Conservation (phyloP, 2,888 invertebrate species). For the Elegia similella region DNA sequence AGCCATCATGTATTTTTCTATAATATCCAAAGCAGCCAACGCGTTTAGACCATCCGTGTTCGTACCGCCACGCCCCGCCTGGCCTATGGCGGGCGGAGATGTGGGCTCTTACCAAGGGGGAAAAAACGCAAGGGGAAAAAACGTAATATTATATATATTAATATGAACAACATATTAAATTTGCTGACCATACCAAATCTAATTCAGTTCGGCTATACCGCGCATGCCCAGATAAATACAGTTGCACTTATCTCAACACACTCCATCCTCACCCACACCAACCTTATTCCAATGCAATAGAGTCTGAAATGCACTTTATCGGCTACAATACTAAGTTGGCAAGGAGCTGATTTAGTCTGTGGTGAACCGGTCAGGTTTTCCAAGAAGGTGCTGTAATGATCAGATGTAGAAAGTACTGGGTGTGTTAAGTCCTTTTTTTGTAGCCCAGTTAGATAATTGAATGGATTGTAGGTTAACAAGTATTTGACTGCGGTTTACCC, state of each 20-base stretch:
- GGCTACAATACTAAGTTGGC: not conserved
- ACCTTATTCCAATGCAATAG: not conserved
- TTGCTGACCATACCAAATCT: slow-evolving; percentile 2
- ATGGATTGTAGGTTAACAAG: not conserved
- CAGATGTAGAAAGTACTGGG: slow-evolving; percentile 12
- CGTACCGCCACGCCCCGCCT: no score
- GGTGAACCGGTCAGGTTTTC: slow-evolving; percentile 9
- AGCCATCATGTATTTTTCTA: no score
- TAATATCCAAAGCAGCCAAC: no score
- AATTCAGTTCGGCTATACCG: slow-evolving; percentile 13
- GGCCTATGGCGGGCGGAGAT: no score
- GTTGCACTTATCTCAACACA: not conserved
- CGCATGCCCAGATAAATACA: slow-evolving; percentile 7
- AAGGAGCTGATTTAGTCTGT: slow-evolving; percentile 6
- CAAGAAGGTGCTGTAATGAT: slow-evolving; percentile 12
- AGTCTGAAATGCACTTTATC: not conserved
- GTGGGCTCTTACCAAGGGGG: no score
- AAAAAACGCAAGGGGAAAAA: no score
- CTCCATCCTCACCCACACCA: not conserved
- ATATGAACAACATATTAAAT: not conserved
- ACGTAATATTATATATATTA: no score
- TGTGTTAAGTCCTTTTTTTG: slow-evolving; percentile 9
- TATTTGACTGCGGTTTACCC: not conserved
- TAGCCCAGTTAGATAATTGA: slow-evolving; percentile 1
- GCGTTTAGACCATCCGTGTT: no score